Conservation (phyloP, 53 echinoderm and acorn worm species). For the Hippasteria phrygiana region DNA sequence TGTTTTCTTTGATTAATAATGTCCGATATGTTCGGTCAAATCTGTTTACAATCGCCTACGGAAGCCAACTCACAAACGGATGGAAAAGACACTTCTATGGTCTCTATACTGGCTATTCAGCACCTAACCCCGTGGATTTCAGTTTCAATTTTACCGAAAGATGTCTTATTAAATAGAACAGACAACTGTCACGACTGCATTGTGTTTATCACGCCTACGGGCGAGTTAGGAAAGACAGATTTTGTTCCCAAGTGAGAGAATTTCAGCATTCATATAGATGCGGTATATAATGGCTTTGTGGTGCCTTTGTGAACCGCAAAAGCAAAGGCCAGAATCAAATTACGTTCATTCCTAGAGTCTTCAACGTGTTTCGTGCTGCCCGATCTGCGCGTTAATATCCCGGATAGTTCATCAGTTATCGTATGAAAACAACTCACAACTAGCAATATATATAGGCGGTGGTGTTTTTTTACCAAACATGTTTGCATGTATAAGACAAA, state of each 20-base stretch:
- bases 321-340: not conserved
- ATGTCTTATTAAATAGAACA: not conserved
- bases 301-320: not conserved
- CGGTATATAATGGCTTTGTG: not conserved
- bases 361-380: not conserved
- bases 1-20: slow-evolving; percentile 3
- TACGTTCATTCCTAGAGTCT: slow-evolving; percentile 9
- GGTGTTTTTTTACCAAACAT: not conserved
- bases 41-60: not conserved
- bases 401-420: slow-evolving; percentile 34
- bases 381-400: not conserved
- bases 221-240: not conserved
- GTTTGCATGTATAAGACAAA: not conserved
- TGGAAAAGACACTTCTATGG: not conserved
- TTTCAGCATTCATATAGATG: not conserved
- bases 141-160: not conserved
- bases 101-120: not conserved
- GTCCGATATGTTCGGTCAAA: not conserved
- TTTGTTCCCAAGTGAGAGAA: not conserved
- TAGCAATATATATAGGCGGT: not conserved
- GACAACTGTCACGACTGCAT: not conserved
- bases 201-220: not conserved
- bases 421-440: not conserved
- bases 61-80: not conserved
- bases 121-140: not conserved